Base-by-base conservation (phyloP, 2,888 invertebrate species). In the Amaurobius ferox region DNA sequence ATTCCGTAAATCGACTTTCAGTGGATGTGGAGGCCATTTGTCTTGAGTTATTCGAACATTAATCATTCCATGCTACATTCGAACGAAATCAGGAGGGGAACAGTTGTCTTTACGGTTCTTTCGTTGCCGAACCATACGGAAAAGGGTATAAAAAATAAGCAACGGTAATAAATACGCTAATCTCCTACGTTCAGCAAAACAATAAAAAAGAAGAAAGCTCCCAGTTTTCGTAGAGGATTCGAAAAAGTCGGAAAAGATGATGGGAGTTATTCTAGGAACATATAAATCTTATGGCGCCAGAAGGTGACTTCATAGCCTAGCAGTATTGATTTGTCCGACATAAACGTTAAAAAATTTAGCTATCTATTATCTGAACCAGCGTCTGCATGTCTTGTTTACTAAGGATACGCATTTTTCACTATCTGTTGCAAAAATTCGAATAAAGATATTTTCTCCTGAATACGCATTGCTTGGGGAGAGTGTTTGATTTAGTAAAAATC, bases 91-190 rank as follows among this genome's bases (percentile, higher is more conserved):
- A 40, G 62, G 77, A 64, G 72, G 35, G 83, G 55, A 83, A 83
- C 77, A 71, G 77, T 77, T 83, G 81, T 83, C 77, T 72, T 81
- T 81, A 81, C 81, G 74, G 68, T 74, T 64, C 61, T 76, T 61
- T 55, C 62, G 62, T 67, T 70, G 35, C 76, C 55, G 70, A 83
- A 32, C 55, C 35, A 48, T 40, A 83, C 55, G 76, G 62, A 44
- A 66, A 30, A 77, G 55, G 62, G 44, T 66, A 83, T 77, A 83
- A 83, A 83, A 83, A 83, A 77, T 71, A 77, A 72, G 81, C 71
- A 66, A 64, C 66, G 55, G 83, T 83, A 83, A 83, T 83, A 83
- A 83, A 83, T 83, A 83, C 83, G 83, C 83, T 83, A 83, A 83
- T 83, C 83, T 83, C 77, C 71, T 55, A 77, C 77, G 64, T 77